A percentile compares a stretch with the other conserved stretches of the same genome.
Conservation (phyloP, 2,888 invertebrate species). For the Drosophila nr. perissopoda region DNA sequence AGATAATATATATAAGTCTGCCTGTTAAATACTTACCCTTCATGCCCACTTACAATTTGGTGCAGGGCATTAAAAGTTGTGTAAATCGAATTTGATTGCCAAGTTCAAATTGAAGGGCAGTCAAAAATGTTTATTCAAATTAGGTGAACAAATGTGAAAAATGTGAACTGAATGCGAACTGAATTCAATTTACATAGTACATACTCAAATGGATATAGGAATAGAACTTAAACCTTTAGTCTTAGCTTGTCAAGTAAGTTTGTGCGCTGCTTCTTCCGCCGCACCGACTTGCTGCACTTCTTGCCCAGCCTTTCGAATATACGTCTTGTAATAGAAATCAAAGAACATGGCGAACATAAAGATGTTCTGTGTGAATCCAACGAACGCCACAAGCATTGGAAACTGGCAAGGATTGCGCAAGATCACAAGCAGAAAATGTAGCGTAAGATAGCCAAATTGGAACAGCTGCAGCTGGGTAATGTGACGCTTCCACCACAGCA, state of each 20-base stretch:
- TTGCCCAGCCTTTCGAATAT: slow-evolving; percentile 55
- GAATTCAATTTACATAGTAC: slow-evolving; percentile 42
- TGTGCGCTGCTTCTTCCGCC: not conserved
- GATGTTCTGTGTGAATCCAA: slow-evolving; percentile 81
- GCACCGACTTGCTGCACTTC: not conserved
- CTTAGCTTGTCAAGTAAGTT: slow-evolving; percentile 47
- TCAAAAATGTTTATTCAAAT: slow-evolving; percentile 69
- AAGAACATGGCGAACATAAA: slow-evolving; percentile 84
- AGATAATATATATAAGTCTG: not conserved
- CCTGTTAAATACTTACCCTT: not conserved
- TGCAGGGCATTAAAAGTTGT: not conserved
- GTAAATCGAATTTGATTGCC: slow-evolving; percentile 13
- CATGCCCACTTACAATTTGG: not conserved
- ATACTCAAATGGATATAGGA: slow-evolving; percentile 8
- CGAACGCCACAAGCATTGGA: slow-evolving; percentile 69
- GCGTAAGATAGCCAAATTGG: slow-evolving; percentile 88
- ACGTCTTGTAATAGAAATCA: slow-evolving; percentile 83
- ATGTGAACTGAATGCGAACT: slow-evolving; percentile 29
- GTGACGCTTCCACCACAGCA: slow-evolving; percentile 93
- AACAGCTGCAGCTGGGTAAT: slow-evolving; percentile 94
- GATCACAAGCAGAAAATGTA: slow-evolving; percentile 86
- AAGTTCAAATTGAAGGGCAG: slow-evolving; percentile 45
- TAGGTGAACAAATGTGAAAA: slow-evolving; percentile 31
- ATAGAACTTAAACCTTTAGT: slow-evolving; percentile 39
- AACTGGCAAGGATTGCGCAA: slow-evolving; percentile 77